phyloP scores from a whole-genome alignment of 1,140 invertebrate genomes.

The Trissolcus basalis region DNA sequence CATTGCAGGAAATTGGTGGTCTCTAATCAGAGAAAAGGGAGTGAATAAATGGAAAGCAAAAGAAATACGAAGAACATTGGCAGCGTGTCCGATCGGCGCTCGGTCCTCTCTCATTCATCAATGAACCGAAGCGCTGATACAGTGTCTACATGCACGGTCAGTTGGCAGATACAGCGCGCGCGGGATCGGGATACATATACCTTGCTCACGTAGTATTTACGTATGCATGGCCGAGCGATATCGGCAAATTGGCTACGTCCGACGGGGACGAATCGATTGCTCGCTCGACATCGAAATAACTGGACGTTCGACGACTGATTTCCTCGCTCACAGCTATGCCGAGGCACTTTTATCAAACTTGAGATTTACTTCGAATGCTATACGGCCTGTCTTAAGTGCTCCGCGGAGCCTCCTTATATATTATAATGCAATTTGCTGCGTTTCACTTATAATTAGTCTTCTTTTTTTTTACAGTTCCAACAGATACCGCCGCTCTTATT shows the following conservation, averaged over 20 bases:
- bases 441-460: slow-evolving; percentile 34
- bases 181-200: slow-evolving; percentile 37
- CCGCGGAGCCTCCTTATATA: not conserved
- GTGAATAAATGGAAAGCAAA: slow-evolving; percentile 23
- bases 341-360: slow-evolving; percentile 48
- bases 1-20: slow-evolving; percentile 36
- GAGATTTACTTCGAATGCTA: slow-evolving; percentile 44
- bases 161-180: slow-evolving; percentile 39
- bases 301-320: slow-evolving; percentile 68
- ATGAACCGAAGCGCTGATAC: slow-evolving; percentile 60
- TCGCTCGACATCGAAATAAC: slow-evolving; percentile 63
- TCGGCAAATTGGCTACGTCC: slow-evolving; percentile 67
- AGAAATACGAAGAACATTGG: slow-evolving; percentile 34
- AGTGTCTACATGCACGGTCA: slow-evolving; percentile 38
- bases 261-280: slow-evolving; percentile 71
- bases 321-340: slow-evolving; percentile 54
- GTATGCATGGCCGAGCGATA: slow-evolving; percentile 60
- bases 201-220: slow-evolving; percentile 57
- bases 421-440: slow-evolving; percentile 17
- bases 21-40: slow-evolving; percentile 53
- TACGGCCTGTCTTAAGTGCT: slow-evolving; percentile 9
- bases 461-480: too few relatives aligned
- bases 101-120: slow-evolving; percentile 63
- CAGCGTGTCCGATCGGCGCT: slow-evolving; percentile 52
- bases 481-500: not conserved